Percentiles rank a stretch among this genome's conserved stretches.
These are phyloP conservation scores for Hyperoplus lanceolatus DNA, from an alignment of 2,797 vertebrate genomes.

Conservation along the genomic window DNA sequence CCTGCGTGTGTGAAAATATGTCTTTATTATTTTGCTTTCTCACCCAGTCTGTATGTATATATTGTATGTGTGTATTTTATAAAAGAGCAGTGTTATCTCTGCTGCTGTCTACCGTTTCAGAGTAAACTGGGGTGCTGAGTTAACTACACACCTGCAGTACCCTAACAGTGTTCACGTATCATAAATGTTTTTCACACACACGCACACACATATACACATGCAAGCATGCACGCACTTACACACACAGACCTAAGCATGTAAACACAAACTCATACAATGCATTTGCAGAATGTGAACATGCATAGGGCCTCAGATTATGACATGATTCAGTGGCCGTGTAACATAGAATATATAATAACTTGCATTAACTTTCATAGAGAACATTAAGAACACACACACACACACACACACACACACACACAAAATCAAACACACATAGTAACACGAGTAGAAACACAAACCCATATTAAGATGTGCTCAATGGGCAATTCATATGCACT, in stretches of 20 bases:
- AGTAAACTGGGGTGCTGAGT: constrained; percentile 51
- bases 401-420: constrained; percentile 25
- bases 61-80: constrained; percentile 71
- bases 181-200: constrained; percentile 47
- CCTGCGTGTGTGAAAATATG: constrained; percentile 52
- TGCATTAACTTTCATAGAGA: constrained; percentile 69
- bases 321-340: constrained; percentile 69
- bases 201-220: constrained; percentile 26
- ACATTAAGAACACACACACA: constrained; percentile 54
- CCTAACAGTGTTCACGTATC: constrained; percentile 58
- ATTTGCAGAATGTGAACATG: constrained; percentile 68
- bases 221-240: constrained; percentile 41
- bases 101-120: constrained; percentile 42
- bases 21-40: constrained; percentile 70
- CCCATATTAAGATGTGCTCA: constrained; percentile 50
- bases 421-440: constrained; percentile 18
- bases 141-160: constrained; percentile 37
- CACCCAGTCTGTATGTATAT: constrained; percentile 78
- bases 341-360: constrained; percentile 70
- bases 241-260: constrained; percentile 66
- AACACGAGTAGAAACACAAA: constrained; percentile 57
- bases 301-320: constrained; percentile 64
- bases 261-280: constrained; percentile 60
- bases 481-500: constrained; percentile 63
- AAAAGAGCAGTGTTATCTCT: constrained; percentile 45